Evolutionary conservation across 2,888 invertebrate genomes (phyloP), one percentile per base, ranked within the genome.

Genomic region (Rhagophthalmus giganteus): DNA sequence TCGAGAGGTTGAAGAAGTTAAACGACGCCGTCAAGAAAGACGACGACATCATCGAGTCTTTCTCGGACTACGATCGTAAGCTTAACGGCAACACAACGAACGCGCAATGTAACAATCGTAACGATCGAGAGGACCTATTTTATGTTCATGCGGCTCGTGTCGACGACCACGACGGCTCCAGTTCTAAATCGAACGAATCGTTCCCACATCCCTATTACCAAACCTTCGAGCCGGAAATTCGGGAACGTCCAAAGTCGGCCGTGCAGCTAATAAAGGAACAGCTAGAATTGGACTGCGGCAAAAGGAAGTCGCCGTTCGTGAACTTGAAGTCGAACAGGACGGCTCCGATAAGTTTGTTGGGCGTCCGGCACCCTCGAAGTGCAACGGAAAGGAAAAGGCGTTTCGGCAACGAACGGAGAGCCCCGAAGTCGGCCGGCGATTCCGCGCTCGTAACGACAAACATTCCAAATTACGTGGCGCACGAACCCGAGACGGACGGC

Each of bases 251-350:
- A 0, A 71, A 69, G 62, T 74, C 73, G 2, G 73, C 74, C 3
- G 67, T 70, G 1, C 70, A 73, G 54, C 59, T 73, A n/a, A 67
- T 75, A 7, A 69, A 68, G 41, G 64, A 70, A 32, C 74, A 74
- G 41, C 54, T 74, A 26, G 65, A 70, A 54, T 51, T 70, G 40
- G 64, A 65, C 2, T 33, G 40, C 8, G 28, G 26, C 4, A 49
- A 59, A 27, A 31, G 52, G 26, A 54, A 47, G 5, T 40, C 53
- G 3, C 60, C 64, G n/a, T 58, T 65, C 7, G 65, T 62, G 42
- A 55, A 60, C 1, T 7, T 50, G 5, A 39, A 54, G 20, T 57
- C 58, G 1, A 74, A 75, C 51, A 73, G 70, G 65, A 74, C 74
- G 0, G 63, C 67, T 7, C 74, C 74, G 2, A 57, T 70, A 11